Percentiles rank a stretch among this genome's conserved stretches.
These are phyloP conservation scores for Drosophila rellima DNA, from an alignment of 2,888 invertebrate species.

Conservation along the genomic window DNA sequence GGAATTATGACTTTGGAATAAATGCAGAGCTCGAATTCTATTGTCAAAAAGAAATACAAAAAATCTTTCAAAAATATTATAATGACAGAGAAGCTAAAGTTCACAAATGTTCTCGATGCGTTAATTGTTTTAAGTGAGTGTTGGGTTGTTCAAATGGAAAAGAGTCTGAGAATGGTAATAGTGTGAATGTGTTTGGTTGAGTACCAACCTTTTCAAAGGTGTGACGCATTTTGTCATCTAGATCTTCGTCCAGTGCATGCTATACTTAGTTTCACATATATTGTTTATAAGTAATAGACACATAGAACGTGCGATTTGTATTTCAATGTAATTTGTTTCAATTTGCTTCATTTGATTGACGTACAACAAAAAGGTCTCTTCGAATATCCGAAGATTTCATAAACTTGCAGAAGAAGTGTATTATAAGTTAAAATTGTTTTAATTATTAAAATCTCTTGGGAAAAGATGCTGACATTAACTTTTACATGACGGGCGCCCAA, in stretches of 20 bases:
- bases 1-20: too few relatives aligned
- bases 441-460: neutral
- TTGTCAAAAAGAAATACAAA: neutral
- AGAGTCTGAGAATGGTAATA: constrained; percentile 14
- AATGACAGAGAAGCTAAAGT: neutral
- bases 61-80: neutral
- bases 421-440: too few relatives aligned
- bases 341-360: constrained; percentile 3
- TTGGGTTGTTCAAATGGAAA: neutral
- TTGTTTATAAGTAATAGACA: constrained; percentile 56
- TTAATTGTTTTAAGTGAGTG: constrained; percentile 2
- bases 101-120: neutral
- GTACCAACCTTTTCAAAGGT: constrained; percentile 92
- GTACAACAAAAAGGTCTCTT: constrained; percentile 7
- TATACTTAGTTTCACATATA: constrained; percentile 58
- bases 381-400: constrained; percentile 11
- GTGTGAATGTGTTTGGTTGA: constrained; percentile 28
- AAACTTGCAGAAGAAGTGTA: constrained; percentile 22
- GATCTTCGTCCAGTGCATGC: constrained; percentile 82
- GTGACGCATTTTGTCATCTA: constrained; percentile 88
- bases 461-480: neutral
- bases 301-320: constrained; percentile 52
- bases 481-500: neutral
- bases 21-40: neutral
- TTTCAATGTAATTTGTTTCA: constrained; percentile 17